Percentiles rank a stretch among this genome's conserved stretches.
phyloP scores from a whole-genome alignment of 2,113 vertebrate genomes.

The Pipra filicauda region DNA sequence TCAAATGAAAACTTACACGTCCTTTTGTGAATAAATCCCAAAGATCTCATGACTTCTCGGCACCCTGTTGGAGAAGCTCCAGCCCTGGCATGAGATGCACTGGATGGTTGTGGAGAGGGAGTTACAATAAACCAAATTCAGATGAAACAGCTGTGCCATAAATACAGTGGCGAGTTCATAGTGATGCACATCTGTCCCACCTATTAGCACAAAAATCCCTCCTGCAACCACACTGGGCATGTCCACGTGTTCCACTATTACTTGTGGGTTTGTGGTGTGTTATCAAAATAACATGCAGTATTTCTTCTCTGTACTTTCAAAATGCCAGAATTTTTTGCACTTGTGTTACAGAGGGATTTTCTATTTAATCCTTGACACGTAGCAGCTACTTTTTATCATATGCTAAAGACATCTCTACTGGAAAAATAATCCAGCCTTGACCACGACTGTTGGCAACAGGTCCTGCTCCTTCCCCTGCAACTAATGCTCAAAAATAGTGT shows the following conservation, averaged over 20 bases:
- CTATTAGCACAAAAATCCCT: not conserved
- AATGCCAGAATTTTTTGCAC: not conserved
- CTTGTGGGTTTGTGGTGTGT: fast-evolving
- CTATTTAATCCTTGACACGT: not conserved
- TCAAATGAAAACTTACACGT: not conserved
- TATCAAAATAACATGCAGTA: not conserved
- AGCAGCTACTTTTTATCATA: not conserved
- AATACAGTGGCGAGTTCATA: not conserved
- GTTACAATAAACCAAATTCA: not conserved
- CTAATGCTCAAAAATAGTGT: not conserved
- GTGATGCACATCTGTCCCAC: not conserved
- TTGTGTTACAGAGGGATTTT: not conserved
- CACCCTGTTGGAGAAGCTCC: not conserved
- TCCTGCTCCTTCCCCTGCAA: not conserved
- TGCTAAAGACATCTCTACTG: not conserved
- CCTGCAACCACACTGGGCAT: not conserved
- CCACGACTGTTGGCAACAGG: not conserved
- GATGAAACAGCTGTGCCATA: not conserved
- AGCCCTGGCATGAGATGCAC: not conserved
- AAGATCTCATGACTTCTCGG: fast-evolving
- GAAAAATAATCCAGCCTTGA: not conserved
- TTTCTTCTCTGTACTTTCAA: not conserved
- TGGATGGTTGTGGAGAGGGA: not conserved
- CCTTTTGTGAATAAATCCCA: not conserved
- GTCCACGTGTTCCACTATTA: not conserved